Evolutionary conservation across 2,113 vertebrate genomes (phyloP).

Genomic region (Triplophysa siluroides): DNA sequence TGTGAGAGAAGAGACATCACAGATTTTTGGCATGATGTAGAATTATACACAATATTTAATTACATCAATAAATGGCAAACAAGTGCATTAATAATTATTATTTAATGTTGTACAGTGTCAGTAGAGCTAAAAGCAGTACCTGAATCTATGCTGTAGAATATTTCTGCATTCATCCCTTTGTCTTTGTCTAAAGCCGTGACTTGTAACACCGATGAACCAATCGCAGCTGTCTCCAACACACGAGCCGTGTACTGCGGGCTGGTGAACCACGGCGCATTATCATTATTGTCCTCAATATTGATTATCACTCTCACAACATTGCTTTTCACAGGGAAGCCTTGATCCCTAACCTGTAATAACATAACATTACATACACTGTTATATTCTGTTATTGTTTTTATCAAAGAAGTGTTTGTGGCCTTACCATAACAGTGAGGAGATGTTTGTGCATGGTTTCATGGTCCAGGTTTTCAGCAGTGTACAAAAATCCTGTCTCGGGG

Average conservation of each 20-base stretch:
- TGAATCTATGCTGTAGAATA: slow-evolving; percentile 81
- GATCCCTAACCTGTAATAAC: slow-evolving; percentile 79
- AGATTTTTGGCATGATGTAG: not conserved
- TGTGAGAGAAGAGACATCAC: too few species aligned
- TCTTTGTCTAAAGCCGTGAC: slow-evolving; percentile 83
- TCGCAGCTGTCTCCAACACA: slow-evolving; percentile 80
- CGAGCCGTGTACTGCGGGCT: slow-evolving; percentile 75
- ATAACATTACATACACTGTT: not conserved
- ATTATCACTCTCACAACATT: slow-evolving; percentile 78
- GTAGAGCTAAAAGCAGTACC: slow-evolving; percentile 65
- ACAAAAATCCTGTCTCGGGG: slow-evolving; percentile 77
- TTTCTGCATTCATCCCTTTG: slow-evolving; percentile 81
- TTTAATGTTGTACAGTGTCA: not conserved
- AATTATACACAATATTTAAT: not conserved
- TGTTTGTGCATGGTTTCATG: slow-evolving; percentile 80
- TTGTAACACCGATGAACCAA: slow-evolving; percentile 79
- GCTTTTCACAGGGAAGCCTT: slow-evolving; percentile 82
- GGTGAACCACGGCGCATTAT: slow-evolving; percentile 82
- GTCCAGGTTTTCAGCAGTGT: slow-evolving; percentile 76
- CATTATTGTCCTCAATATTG: slow-evolving; percentile 80
- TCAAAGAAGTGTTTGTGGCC: not conserved
- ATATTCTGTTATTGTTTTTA: not conserved
- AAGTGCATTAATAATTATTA: not conserved
- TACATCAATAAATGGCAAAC: not conserved
- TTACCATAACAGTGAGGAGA: slow-evolving; percentile 82